phyloP scores from a whole-genome alignment of 2,888 invertebrate genomes.

The Operophtera brumata region DNA sequence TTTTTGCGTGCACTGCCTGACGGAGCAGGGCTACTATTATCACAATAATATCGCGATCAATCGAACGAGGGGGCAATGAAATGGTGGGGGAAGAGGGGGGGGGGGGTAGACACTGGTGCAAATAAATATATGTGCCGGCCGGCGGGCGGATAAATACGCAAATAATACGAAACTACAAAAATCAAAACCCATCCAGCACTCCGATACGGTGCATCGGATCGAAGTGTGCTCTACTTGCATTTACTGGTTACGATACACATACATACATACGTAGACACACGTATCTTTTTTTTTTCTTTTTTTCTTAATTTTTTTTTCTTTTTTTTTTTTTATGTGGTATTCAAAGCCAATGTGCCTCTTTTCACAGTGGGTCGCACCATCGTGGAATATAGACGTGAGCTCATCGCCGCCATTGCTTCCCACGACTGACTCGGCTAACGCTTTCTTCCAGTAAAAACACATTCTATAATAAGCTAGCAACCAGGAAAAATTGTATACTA shows the following conservation, averaged over 20 bases:
- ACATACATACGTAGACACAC: background rate
- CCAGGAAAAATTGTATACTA: too few relatives aligned
- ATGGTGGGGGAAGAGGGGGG: slow-evolving; percentile 46
- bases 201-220: slow-evolving; percentile 51
- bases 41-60: slow-evolving; percentile 81
- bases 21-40: slow-evolving; percentile 73
- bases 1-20: slow-evolving; percentile 58
- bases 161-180: slow-evolving; percentile 79
- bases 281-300: too few relatives aligned
- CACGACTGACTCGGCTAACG: too few relatives aligned
- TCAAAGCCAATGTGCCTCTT: too few relatives aligned
- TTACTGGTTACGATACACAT: background rate
- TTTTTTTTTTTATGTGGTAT: too few relatives aligned
- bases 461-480: too few relatives aligned
- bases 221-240: slow-evolving; percentile 50
- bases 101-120: slow-evolving; percentile 65
- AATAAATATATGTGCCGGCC: slow-evolving; percentile 79
- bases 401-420: too few relatives aligned
- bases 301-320: too few relatives aligned
- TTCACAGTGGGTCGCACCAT: too few relatives aligned
- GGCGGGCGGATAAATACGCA: slow-evolving; percentile 77
- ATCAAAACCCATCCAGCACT: slow-evolving; percentile 79
- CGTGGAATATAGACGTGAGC: too few relatives aligned
- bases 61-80: slow-evolving; percentile 59
- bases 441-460: too few relatives aligned